Percentiles rank a stretch among this genome's conserved stretches.
These are phyloP conservation scores for Polymixis lichenea DNA, from an alignment of 2,888 invertebrate genomes.

Conservation along the genomic window DNA sequence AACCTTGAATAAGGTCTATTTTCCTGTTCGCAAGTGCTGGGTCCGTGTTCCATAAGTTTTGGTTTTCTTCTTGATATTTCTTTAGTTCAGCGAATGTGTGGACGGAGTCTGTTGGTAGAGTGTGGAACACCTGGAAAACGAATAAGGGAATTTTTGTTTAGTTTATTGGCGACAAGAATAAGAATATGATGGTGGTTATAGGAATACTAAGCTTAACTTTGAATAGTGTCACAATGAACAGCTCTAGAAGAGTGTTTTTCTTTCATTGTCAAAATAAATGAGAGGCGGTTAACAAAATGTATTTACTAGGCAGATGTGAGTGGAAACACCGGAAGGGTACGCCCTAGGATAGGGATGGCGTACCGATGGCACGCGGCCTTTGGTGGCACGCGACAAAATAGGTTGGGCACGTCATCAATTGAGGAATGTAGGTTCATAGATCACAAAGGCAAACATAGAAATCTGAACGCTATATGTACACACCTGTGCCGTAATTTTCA, in stretches of 20 bases:
- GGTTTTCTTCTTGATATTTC: slow-evolving; percentile 93
- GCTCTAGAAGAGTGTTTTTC: background rate
- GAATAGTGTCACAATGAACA: background rate
- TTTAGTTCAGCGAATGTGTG: slow-evolving; percentile 94
- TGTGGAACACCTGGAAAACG: slow-evolving; percentile 94
- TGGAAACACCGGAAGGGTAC: too few species aligned
- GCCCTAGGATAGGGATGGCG: too few species aligned
- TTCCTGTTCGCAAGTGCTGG: slow-evolving; percentile 93
- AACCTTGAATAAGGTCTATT: slow-evolving; percentile 95
- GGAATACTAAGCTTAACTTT: background rate
- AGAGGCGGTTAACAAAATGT: too few species aligned
- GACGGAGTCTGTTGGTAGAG: slow-evolving; percentile 96
- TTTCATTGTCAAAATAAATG: background rate
- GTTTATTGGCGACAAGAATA: background rate
- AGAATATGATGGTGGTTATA: background rate
- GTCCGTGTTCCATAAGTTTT: slow-evolving; percentile 93
- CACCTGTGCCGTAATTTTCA: too few species aligned
- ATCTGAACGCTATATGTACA: too few species aligned
- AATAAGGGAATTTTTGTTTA: background rate
- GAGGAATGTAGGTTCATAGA: too few species aligned
- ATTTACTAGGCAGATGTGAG: too few species aligned
- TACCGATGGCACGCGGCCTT: too few species aligned
- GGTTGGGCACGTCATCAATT: too few species aligned
- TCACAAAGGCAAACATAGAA: too few species aligned
- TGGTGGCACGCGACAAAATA: too few species aligned